Conservation (phyloP, 1,140 invertebrate species). For the Melipona quadrifasciata region DNA sequence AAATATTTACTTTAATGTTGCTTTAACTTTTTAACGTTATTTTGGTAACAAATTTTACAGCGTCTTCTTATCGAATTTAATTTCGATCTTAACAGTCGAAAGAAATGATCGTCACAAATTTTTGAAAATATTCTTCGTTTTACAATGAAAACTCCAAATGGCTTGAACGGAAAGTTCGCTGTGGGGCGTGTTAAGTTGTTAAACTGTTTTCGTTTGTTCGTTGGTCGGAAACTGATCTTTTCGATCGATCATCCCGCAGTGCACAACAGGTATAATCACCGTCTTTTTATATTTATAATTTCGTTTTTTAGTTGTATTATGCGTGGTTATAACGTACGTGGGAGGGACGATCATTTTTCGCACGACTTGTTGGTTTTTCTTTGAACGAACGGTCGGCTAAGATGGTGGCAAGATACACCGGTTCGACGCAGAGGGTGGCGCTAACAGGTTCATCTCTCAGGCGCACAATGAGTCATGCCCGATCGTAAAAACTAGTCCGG, state of each 20-base stretch:
- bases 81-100: too few species aligned
- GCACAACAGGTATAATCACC: background rate
- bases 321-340: background rate
- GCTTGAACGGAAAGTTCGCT: too few species aligned
- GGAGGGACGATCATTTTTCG: background rate
- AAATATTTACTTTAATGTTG: too few species aligned
- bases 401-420: constrained; percentile 45
- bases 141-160: too few species aligned
- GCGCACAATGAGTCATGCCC: constrained; percentile 54
- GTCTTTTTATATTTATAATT: too few species aligned
- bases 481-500: constrained; percentile 37
- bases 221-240: background rate
- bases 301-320: background rate
- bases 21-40: too few species aligned
- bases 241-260: background rate
- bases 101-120: too few species aligned
- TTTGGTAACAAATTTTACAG: too few species aligned
- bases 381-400: background rate
- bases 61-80: too few species aligned
- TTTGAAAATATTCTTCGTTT: too few species aligned
- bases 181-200: background rate
- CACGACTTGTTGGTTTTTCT: background rate
- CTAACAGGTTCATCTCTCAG: constrained; percentile 63
- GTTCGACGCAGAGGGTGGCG: constrained; percentile 47
- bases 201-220: background rate